Evolutionary conservation across 2,113 vertebrate genomes (phyloP).

Genomic region (Meriones unguiculatus): DNA sequence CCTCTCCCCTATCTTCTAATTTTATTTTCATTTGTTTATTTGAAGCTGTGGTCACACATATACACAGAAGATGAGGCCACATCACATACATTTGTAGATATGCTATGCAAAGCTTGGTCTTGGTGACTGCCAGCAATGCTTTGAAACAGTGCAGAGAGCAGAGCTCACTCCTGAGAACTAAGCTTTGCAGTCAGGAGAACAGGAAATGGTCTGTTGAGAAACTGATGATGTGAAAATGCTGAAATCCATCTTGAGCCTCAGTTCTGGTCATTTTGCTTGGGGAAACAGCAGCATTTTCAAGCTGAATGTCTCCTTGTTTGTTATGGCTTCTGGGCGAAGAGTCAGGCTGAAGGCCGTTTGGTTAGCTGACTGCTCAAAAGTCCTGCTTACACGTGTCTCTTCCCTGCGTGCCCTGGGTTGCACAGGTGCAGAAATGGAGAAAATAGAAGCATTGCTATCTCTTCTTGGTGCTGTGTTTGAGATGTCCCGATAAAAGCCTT

Average conservation of each 20-base stretch:
- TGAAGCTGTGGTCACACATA: background rate
- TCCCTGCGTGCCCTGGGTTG: background rate
- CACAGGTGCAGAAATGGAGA: background rate
- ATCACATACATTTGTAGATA: background rate
- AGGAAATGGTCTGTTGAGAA: constrained; percentile 30
- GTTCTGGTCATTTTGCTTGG: background rate
- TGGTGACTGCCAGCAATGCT: background rate
- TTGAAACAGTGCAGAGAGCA: background rate
- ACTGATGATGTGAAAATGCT: background rate
- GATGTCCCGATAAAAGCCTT: background rate
- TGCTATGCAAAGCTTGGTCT: background rate
- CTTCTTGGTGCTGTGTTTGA: background rate
- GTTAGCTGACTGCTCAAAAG: background rate
- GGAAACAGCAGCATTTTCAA: background rate
- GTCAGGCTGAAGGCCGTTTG: background rate
- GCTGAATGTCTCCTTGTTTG: background rate
- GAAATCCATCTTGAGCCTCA: constrained; percentile 7
- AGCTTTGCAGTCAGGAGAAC: background rate
- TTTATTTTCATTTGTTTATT: background rate
- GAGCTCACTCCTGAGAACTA: background rate
- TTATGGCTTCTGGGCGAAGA: background rate
- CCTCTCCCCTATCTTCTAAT: background rate
- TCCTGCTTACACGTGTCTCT: background rate
- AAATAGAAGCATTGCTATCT: background rate
- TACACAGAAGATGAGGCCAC: background rate